Evolutionary conservation across 2,888 invertebrate genomes (phyloP), one percentile per base, ranked within the genome.

Genomic region (Pandemis corylana): DNA sequence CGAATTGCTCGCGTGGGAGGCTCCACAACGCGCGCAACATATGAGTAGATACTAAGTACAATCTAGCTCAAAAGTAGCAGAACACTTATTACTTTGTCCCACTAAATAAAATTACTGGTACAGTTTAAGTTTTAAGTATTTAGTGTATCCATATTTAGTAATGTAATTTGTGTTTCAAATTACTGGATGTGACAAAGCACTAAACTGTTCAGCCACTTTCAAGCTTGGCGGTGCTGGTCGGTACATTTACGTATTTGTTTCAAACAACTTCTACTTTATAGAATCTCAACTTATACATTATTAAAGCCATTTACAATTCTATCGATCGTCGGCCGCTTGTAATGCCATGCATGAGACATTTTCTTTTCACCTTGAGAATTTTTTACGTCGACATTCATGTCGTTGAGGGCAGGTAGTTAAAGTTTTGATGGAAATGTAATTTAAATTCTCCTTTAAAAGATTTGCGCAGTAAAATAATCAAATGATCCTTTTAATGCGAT

Each of bases 241-340:
- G 28, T 36, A 36, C 28, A 36, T 36, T 36, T 36, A 68, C 46
- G n/a, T 62, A 65, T 74, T 28, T 65, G 71, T 66, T 65, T 46
- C 71, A n/a, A 53, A 56, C 71, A 56, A 74, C 62, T 69, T 68
- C 61, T 71, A 69, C 69, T 42, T 80, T 78, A 77, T 80, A 81
- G 78, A 80, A 80, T 78, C 76, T 76, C 75, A 80, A 80, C 80
- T 79, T 80, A 85, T 85, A 83, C 84, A 86, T 88, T 88, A 90
- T 88, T 85, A 81, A 86, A 83, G 80, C 81, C 78, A 90, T 92
- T 91, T 92, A 89, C 88, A 92, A 93, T 91, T 92, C 90, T 89
- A 91, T 91, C 86, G 89, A 90, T 87, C 87, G 85, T 69, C 78
- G 83, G 81, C 82, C 81, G 83, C 78, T 82, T 80, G 85, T 89